phyloP scores from a whole-genome alignment of 2,888 invertebrate genomes.

The Ichneumoninae sp. region DNA sequence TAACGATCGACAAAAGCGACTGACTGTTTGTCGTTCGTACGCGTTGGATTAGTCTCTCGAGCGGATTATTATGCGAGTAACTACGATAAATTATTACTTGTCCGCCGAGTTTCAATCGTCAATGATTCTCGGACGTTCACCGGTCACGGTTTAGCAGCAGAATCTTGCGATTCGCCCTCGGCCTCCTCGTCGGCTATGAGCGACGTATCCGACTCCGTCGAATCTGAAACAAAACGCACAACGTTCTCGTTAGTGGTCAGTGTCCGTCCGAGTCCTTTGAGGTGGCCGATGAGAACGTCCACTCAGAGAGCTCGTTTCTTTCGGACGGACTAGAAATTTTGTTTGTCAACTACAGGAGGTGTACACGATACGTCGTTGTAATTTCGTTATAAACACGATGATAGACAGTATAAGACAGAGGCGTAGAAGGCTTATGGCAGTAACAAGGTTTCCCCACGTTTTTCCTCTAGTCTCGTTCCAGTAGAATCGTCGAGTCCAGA shows the following conservation, averaged over 20 bases:
- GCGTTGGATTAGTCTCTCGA: background rate
- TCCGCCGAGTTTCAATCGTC: conserved; percentile 35
- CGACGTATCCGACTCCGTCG: conserved; percentile 74
- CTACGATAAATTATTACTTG: conserved; percentile 1
- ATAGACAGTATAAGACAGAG: conserved; percentile 39
- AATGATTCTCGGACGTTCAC: conserved; percentile 62
- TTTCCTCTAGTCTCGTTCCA: conserved; percentile 32
- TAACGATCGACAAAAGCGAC: conserved; percentile 3
- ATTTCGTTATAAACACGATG: conserved; percentile 15
- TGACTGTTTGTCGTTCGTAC: background rate
- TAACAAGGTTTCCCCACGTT: conserved; percentile 30
- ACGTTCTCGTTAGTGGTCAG: conserved; percentile 18
- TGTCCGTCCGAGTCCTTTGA: conserved; percentile 42
- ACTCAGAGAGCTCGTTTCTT: conserved; percentile 43
- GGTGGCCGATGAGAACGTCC: conserved; percentile 23
- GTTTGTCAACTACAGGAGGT: conserved; percentile 4
- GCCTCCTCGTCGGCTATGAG: conserved; percentile 73
- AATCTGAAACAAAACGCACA: conserved; percentile 75
- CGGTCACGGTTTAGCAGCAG: conserved; percentile 69
- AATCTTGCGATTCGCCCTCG: conserved; percentile 70
- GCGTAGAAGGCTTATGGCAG: conserved; percentile 36
- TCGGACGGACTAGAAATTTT: conserved; percentile 23
- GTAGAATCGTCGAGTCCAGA: conserved; percentile 41
- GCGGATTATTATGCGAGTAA: conserved; percentile 6
- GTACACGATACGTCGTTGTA: conserved; percentile 9